phyloP scores from a whole-genome alignment of 2,888 invertebrate species.

The Hoplodrina ambigua region DNA sequence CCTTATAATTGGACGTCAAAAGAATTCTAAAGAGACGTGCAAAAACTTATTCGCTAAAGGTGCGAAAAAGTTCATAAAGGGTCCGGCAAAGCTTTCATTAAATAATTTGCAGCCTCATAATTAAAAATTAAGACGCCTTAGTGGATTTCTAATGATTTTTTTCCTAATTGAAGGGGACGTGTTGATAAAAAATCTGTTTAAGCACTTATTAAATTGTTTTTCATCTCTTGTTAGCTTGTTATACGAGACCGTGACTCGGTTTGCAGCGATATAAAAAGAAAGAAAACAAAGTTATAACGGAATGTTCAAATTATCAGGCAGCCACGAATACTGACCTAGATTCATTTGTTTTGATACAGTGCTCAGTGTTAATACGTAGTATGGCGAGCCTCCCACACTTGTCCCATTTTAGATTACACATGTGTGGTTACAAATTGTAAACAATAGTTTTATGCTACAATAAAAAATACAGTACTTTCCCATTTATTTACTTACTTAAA shows the following conservation, averaged over 20 bases:
- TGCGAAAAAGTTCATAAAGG: conserved; percentile 82
- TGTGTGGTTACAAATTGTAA: conserved; percentile 75
- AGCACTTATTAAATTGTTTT: conserved; percentile 81
- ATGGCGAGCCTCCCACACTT: conserved; percentile 83
- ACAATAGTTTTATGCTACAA: conserved; percentile 62
- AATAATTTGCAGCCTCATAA: conserved; percentile 76
- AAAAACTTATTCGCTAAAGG: conserved; percentile 80
- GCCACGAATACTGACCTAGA: conserved; percentile 73
- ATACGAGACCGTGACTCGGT: conserved; percentile 40
- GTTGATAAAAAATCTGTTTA: conserved; percentile 66
- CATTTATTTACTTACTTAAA: not conserved
- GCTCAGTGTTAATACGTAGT: conserved; percentile 64
- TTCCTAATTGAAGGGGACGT: conserved; percentile 64
- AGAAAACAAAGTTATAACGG: conserved; percentile 39
- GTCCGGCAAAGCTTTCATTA: conserved; percentile 70
- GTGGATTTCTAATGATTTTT: conserved; percentile 75
- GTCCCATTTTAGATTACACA: conserved; percentile 84
- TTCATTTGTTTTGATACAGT: conserved; percentile 82
- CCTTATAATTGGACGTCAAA: conserved; percentile 67
- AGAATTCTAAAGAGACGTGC: conserved; percentile 50
- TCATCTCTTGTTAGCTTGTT: conserved; percentile 42
- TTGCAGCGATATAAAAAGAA: conserved; percentile 30
- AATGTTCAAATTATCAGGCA: conserved; percentile 45
- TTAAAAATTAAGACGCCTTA: conserved; percentile 85
- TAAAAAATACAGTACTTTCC: conserved; percentile 8